phyloP scores from a whole-genome alignment of 2,797 vertebrate species.

The Notolepis coatsorum region DNA sequence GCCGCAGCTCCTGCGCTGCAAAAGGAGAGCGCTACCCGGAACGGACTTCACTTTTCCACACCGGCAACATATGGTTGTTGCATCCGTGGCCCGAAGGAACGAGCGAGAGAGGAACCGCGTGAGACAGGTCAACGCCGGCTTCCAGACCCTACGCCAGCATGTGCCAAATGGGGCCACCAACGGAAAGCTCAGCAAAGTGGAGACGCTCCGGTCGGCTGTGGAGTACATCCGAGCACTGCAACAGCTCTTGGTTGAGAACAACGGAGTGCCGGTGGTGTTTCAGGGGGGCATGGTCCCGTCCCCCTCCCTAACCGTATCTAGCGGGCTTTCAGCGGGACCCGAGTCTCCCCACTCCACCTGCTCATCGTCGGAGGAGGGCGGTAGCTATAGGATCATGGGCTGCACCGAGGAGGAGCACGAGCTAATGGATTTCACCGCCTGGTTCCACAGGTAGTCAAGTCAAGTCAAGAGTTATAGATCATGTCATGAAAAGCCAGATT shows the following conservation, averaged over 20 bases:
- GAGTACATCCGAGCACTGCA: slow-evolving; percentile 89
- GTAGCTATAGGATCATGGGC: neutral
- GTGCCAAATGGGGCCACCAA: slow-evolving; percentile 84
- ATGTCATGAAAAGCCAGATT: no score
- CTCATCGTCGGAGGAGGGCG: slow-evolving; percentile 68
- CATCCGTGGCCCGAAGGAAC: slow-evolving; percentile 83
- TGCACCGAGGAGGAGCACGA: slow-evolving; percentile 74
- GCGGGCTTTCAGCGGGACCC: slow-evolving; percentile 70
- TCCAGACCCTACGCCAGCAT: slow-evolving; percentile 87
- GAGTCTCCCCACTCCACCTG: slow-evolving; percentile 79
- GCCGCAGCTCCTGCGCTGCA: slow-evolving; percentile 84
- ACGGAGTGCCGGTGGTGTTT: slow-evolving; percentile 71
- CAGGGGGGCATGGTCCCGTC: slow-evolving; percentile 43
- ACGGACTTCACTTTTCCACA: slow-evolving; percentile 49
- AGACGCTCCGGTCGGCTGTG: slow-evolving; percentile 88
- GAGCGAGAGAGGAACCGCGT: slow-evolving; percentile 89
- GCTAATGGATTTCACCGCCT: slow-evolving; percentile 83
- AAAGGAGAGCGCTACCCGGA: slow-evolving; percentile 70
- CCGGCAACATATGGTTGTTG: slow-evolving; percentile 43
- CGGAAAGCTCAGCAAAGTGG: slow-evolving; percentile 91
- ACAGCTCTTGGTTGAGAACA: slow-evolving; percentile 83
- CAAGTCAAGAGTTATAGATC: no score
- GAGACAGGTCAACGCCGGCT: slow-evolving; percentile 87
- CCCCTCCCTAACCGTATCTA: slow-evolving; percentile 54
- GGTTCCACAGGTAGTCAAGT: slow-evolving; percentile 82